Evolutionary conservation across 2,797 vertebrate genomes (phyloP).

Genomic region (Neostethus bicornis): DNA sequence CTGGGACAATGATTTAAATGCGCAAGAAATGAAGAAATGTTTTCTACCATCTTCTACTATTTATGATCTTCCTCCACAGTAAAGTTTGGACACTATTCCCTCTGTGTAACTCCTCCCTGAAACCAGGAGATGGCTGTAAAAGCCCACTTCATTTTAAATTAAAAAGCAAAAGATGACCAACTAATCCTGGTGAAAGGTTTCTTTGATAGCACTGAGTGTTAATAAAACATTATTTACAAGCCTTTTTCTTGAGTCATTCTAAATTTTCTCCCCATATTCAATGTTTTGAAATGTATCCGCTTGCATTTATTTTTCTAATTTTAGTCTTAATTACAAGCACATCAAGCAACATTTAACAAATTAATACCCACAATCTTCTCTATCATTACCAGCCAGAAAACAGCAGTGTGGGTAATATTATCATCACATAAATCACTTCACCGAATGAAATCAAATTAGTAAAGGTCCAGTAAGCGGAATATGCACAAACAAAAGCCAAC

Average conservation of each 20-base stretch:
- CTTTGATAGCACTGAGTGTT: background rate
- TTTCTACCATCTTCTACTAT: background rate
- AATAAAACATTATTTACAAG: background rate
- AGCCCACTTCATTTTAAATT: conserved; percentile 55
- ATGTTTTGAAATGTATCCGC: background rate
- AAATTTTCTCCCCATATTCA: background rate
- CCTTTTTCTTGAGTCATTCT: background rate
- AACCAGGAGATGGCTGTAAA: conserved; percentile 86
- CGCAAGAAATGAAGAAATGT: too few species aligned
- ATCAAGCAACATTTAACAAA: conserved; percentile 10
- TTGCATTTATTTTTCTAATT: conserved; percentile 5
- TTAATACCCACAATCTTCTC: conserved; percentile 12
- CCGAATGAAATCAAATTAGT: conserved; percentile 28
- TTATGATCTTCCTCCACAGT: background rate
- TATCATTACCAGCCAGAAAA: background rate
- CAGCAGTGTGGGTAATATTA: conserved; percentile 8
- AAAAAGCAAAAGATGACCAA: background rate
- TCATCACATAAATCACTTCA: conserved; percentile 25
- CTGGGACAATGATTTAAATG: too few species aligned
- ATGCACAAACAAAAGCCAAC: conserved; percentile 8
- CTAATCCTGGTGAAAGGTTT: background rate
- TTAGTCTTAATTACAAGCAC: background rate
- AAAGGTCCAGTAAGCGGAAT: conserved; percentile 36
- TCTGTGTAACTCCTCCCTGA: conserved; percentile 41
- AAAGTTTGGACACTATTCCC: background rate